Evolutionary conservation across 2,797 vertebrate genomes (phyloP).

Genomic region (Spea hammondii): DNA sequence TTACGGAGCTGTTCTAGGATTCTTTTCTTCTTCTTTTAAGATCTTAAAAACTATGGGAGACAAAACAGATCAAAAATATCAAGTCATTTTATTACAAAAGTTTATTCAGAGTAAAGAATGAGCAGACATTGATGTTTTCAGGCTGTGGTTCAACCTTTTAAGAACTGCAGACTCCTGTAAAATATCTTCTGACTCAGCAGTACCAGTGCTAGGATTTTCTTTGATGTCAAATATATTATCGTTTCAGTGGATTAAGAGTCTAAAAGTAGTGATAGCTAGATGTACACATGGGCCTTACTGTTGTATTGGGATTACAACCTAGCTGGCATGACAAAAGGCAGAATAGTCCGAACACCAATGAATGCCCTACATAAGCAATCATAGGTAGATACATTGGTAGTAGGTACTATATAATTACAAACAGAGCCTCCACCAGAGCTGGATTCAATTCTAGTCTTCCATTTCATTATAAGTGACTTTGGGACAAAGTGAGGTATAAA

Average conservation of each 20-base stretch:
- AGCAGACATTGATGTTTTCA: conserved; percentile 29
- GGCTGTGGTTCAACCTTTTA: conserved; percentile 39
- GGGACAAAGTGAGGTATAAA: no score
- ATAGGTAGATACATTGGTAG: no score
- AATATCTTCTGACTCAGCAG: conserved; percentile 43
- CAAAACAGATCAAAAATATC: conserved; percentile 25
- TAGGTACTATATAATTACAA: no score
- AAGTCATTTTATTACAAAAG: conserved; percentile 31
- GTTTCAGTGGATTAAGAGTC: conserved; percentile 10
- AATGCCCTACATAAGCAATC: no score
- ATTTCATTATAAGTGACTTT: no score
- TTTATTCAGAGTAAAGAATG: conserved; percentile 24
- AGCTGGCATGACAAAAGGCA: no score
- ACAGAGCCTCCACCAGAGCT: no score
- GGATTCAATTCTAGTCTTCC: no score
- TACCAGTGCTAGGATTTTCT: conserved; percentile 19
- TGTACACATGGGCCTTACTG: no score
- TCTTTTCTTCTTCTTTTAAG: not conserved
- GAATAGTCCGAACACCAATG: no score
- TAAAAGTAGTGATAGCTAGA: no score
- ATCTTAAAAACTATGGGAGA: conserved; percentile 3
- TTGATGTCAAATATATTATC: conserved; percentile 31
- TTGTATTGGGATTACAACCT: no score
- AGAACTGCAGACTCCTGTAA: conserved; percentile 40
- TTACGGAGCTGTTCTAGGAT: not conserved